Base-by-base conservation (phyloP, 2,888 invertebrate genomes). In the Nudaria mundana region DNA sequence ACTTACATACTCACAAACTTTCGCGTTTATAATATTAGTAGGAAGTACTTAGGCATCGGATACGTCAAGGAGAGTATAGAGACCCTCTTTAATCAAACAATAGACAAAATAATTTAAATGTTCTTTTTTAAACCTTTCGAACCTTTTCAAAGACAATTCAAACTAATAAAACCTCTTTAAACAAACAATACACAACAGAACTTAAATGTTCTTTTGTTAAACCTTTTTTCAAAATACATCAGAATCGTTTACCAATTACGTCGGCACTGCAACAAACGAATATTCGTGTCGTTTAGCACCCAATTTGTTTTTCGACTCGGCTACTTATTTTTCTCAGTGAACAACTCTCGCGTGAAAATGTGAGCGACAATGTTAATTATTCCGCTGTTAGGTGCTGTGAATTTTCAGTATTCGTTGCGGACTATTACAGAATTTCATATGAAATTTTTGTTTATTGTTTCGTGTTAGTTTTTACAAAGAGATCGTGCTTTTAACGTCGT, bases 361-460 rank as follows among this genome's bases (percentile, higher is more conserved):
- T 43, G 38, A 32, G 35, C 47, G 38, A 44, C 12, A 11, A 47
- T 49, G 42, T 44, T 49, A 55, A 55, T 55, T 59, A 52, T 58
- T 42, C 33, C 45, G 20, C 33, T 56, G 32, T 29, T 29, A 29
- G 30, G 29, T 35, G 26, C 30, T 29, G 30, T 38, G 42, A 39
- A 39, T 42, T 33, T 39, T 40, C 29, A 24, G 5, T 14, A 31
- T 14, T 31, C 36, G 18, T 10, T 18, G 12, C 16, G 24, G 30
- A 22, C 33, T 31, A 26, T 30, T 36, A 7, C 30, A 34, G 25
- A 30, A 22, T 40, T 33, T 29, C 28, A 38, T 25, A 13, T 32
- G 13, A 33, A 31, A 28, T 32, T 12, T 25, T 18, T 31, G n/a
- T 25, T 20, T 13, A 26, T 10, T 13, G 25, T 12, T 10, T 10